Base-by-base conservation (phyloP, 1,140 invertebrate genomes). In the Nephila pilipes region DNA sequence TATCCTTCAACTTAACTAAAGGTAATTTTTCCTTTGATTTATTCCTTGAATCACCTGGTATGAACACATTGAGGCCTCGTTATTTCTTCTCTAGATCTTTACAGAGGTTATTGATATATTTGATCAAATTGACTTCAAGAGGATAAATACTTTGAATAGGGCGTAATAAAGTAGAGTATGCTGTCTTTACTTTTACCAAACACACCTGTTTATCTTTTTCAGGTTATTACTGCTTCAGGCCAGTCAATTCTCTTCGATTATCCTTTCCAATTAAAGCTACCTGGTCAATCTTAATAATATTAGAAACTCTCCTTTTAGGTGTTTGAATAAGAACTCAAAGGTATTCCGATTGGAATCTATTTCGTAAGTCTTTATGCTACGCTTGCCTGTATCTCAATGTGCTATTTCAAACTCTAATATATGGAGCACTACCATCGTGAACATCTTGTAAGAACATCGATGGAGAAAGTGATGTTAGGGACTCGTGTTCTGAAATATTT, bases 401-500 rank as follows among this genome's bases (percentile, higher is more conserved):
- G 38, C 54, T 87, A 46, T 80, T 87, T 65, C 79, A 46, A 60
- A 4, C 46, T 60, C 75, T 57, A 38, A 85, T 32, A 58, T 92
- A 81, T n/a, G 91, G 90, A 85, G 63, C 60, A 25, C n/a, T n/a
- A n/a, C n/a, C n/a, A n/a, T n/a, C n/a, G n/a, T n/a, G n/a, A n/a
- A n/a, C n/a, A n/a, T 18, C 32, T 58, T 16, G 57, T 4, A 25
- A 38, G 55, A 69, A 8, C 36, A 85, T 32, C 32, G 63, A 83
- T 87, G 85, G 90, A 20, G 87, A n/a, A n/a, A 55, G 83, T 83
- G 46, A 22, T 75, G 3, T 87, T 22, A 83, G 60, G 55, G 5
- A 25, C n/a, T 93, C 87, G 20, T 81, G 94, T 69, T 94, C 75
- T 63, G 55, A 55, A 22, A 88, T 22, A 69, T 89, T 65, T n/a